A percentile compares a stretch with the other conserved stretches of the same genome.
These are phyloP conservation scores for Diplazon laetatorius DNA, from an alignment of 2,888 invertebrate genomes.

Conservation along the genomic window DNA sequence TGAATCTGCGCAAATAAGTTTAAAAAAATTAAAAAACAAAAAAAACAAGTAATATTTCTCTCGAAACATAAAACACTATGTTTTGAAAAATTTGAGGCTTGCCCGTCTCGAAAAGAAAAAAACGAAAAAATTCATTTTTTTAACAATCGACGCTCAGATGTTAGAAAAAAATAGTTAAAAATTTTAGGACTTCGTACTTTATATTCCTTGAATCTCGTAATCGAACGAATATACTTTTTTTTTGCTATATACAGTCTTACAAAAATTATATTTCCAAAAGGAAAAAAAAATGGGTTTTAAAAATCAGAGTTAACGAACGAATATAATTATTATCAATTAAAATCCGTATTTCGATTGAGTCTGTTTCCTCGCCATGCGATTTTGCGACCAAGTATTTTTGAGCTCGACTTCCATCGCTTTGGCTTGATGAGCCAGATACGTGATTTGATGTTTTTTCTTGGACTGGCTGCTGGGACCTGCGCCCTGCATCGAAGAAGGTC, in stretches of 20 bases:
- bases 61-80: background rate
- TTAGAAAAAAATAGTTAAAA: too few relatives aligned
- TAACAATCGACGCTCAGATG: too few relatives aligned
- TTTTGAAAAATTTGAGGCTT: background rate
- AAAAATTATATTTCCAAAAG: background rate
- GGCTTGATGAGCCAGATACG: constrained; percentile 96
- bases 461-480: constrained; percentile 87
- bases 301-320: background rate
- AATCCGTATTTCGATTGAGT: constrained; percentile 99
- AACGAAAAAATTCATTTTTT: background rate
- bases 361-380: constrained; percentile 91
- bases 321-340: constrained; percentile 83
- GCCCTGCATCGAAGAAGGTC: constrained; percentile 81
- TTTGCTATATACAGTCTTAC: constrained; percentile 9
- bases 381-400: constrained; percentile 97
- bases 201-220: background rate
- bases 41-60: too few relatives aligned
- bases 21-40: too few relatives aligned
- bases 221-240: background rate
- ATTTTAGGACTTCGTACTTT: too few relatives aligned
- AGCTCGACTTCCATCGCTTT: constrained; percentile 97
- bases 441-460: constrained; percentile 96
- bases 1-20: too few relatives aligned
- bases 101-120: background rate
- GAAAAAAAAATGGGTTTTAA: background rate